phyloP scores from a whole-genome alignment of 2,888 invertebrate species.

The Mimas tiliae region DNA sequence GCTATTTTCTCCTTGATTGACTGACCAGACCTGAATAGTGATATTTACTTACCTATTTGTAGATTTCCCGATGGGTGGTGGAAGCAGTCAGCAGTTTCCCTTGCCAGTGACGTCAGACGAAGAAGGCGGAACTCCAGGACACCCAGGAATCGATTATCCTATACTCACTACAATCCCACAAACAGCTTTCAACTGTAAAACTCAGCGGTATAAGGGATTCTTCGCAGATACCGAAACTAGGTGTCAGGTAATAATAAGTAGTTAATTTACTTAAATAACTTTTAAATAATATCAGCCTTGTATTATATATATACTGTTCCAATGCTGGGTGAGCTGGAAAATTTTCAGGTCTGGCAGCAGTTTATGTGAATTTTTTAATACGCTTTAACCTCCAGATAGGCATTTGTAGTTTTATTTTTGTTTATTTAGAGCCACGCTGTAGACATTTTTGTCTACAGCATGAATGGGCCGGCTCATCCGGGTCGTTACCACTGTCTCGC shows the following conservation, averaged over 20 bases:
- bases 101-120: constrained; percentile 75
- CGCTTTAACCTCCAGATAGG: too few relatives aligned
- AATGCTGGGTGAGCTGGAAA: too few relatives aligned
- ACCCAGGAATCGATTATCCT: constrained; percentile 92
- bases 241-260: constrained; percentile 87
- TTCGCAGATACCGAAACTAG: constrained; percentile 94
- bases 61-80: constrained; percentile 44
- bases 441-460: too few relatives aligned
- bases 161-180: constrained; percentile 89
- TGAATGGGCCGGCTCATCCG: too few relatives aligned
- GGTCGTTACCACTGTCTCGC: too few relatives aligned
- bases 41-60: not conserved
- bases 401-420: too few relatives aligned
- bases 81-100: constrained; percentile 73
- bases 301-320: constrained; percentile 27
- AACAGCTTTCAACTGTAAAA: constrained; percentile 92
- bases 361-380: too few relatives aligned
- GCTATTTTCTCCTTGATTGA: too few relatives aligned
- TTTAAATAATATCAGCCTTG: not conserved
- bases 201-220: constrained; percentile 95
- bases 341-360: too few relatives aligned
- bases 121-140: constrained; percentile 86
- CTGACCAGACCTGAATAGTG: too few relatives aligned
- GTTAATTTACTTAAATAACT: not conserved
- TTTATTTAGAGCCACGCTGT: too few relatives aligned